Conservation (phyloP, 2,888 invertebrate species). For the Leptogaster cylindrica region DNA sequence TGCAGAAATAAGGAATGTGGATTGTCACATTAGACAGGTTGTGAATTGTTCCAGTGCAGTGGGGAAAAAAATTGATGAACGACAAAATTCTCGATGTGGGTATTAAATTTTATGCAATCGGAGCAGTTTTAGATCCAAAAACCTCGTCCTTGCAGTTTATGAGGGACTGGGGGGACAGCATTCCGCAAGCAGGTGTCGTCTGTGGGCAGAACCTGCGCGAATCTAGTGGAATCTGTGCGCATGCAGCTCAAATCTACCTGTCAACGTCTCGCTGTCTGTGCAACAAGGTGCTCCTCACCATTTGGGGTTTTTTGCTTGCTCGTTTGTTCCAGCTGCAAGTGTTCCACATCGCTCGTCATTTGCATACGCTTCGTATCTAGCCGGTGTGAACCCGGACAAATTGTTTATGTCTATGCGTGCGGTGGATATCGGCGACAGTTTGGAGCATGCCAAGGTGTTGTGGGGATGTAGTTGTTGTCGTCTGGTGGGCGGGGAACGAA, state of each 20-base stretch:
- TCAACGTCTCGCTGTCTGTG: not conserved
- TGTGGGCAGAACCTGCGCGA: too few relatives aligned
- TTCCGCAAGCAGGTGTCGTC: too few relatives aligned
- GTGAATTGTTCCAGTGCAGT: not conserved
- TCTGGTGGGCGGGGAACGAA: slow-evolving; percentile 6
- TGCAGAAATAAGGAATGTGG: not conserved
- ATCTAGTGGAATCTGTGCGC: not conserved
- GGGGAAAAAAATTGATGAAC: not conserved
- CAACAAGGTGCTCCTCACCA: too few relatives aligned
- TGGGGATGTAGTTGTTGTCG: not conserved
- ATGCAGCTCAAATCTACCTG: not conserved
- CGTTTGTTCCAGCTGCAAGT: not conserved
- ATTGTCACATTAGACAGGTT: not conserved
- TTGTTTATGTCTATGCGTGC: too few relatives aligned
- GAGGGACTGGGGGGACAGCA: too few relatives aligned
- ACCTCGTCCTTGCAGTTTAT: too few relatives aligned
- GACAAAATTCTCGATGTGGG: slow-evolving; percentile 5
- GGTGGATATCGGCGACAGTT: too few relatives aligned
- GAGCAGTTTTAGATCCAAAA: too few relatives aligned
- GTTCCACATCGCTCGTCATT: slow-evolving; percentile 7
- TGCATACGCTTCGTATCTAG: slow-evolving; percentile 13
- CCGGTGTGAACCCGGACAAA: not conserved
- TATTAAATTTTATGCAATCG: too few relatives aligned
- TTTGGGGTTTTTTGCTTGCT: not conserved
- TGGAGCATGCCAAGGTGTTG: not conserved